phyloP scores from a whole-genome alignment of 2,888 invertebrate genomes.

The Drosophila testacea region DNA sequence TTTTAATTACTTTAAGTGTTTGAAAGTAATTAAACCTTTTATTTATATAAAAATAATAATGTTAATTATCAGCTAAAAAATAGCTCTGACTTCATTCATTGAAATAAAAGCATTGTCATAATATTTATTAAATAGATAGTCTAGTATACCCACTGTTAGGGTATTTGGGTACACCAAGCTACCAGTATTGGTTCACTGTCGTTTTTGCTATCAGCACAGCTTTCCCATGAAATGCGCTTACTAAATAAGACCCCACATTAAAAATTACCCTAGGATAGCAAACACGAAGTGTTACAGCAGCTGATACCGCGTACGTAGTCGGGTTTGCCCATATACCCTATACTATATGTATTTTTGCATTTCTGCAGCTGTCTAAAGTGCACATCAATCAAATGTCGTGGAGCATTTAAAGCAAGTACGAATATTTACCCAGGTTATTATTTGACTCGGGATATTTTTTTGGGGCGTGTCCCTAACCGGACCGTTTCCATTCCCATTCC shows the following conservation, averaged over 20 bases:
- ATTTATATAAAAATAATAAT: no score
- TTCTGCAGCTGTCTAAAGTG: constrained; percentile 67
- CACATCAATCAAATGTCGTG: constrained; percentile 79
- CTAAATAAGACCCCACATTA: constrained; percentile 65
- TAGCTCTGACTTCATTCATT: background rate
- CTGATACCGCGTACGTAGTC: constrained; percentile 59
- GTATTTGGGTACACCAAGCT: background rate
- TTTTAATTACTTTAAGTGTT: no score
- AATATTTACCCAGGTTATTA: constrained; percentile 57
- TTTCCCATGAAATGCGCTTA: constrained; percentile 52
- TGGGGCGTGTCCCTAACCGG: constrained; percentile 56
- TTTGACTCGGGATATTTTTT: constrained; percentile 37
- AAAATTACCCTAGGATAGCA: constrained; percentile 71
- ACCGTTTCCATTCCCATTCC: background rate
- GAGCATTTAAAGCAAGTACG: constrained; percentile 66
- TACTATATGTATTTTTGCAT: constrained; percentile 21
- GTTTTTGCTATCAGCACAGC: constrained; percentile 38
- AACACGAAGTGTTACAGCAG: constrained; percentile 62
- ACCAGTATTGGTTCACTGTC: constrained; percentile 1
- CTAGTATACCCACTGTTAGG: background rate
- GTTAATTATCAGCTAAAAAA: no score
- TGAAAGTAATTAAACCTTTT: no score
- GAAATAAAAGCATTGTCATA: background rate
- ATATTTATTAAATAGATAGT: background rate
- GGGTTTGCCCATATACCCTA: constrained; percentile 18